Base-by-base conservation (phyloP, 2,113 vertebrate species). In the Toxotes jaculatrix region DNA sequence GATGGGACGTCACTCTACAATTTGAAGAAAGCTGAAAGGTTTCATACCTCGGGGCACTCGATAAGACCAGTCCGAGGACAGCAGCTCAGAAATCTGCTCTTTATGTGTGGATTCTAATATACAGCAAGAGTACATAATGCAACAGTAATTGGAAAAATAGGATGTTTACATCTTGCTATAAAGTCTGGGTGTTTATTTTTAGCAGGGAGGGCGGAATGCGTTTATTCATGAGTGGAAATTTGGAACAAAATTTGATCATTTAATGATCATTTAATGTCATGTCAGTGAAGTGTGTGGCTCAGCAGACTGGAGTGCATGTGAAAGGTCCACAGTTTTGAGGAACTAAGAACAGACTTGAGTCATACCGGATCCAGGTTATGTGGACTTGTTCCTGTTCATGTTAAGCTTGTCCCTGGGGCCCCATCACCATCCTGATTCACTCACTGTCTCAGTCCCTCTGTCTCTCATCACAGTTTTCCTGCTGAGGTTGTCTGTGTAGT, bases 1-100 rank as follows among this genome's bases (percentile, higher is more conserved):
- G 64, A 84, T 80, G 82, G 45, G 49, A 42, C 71, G 74, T 77
- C 77, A 77, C 55, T 62, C 45, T 62, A 31, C 31, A 27, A 5
- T 62, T 79, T 71, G 56, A 7, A 75, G 55, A 68, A 63, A 74
- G 66, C 32, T 51, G 68, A 72, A 64, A 14, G 17, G 17, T 74
- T 77, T 68, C 56, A 36, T 51, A 63, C 62, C 42, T 57, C 14
- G 0, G 42, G 51, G 62, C 36, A 43, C 27, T 63, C 59, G 17
- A 69, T 63, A 36, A 65, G 32, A 81, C 59, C 16, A 11, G 7
- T 55, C 55, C 43, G 67, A 77, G 55, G 38, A 68, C 53, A 71
- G 71, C 51, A 55, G 78, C 59, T 45, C 78, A 76, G 43, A 38
- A 38, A 66, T 69, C 32, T 69, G 40, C n/a, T 13, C 42, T 14